These are phyloP conservation scores for Hydractinia echinata DNA, from an alignment of 30 jellyfish, hydroid and myxozoan species.

Conservation along the genomic window DNA sequence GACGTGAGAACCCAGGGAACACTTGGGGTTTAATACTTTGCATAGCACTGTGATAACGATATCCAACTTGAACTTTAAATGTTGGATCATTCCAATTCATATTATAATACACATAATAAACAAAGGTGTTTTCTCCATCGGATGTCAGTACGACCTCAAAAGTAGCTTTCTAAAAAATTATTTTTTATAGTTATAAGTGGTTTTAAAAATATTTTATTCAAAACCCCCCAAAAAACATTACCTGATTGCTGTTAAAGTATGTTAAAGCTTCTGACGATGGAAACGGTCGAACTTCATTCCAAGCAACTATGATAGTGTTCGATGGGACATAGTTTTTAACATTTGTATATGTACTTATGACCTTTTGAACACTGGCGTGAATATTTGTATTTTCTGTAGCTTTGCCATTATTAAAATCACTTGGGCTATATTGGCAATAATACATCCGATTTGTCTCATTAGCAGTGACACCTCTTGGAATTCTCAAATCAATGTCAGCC, in stretches of 20 bases:
- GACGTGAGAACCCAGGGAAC: background rate
- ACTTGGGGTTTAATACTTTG: background rate
- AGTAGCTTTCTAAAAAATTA: conserved; percentile 11
- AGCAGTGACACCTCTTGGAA: background rate
- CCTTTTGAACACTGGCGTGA: background rate
- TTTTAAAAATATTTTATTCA: no score
- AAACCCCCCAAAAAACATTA: background rate
- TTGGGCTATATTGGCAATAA: background rate
- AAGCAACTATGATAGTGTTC: background rate
- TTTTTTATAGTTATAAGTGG: no score
- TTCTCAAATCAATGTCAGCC: conserved; percentile 4
- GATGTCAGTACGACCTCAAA: conserved; percentile 20
- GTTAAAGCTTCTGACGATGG: conserved; percentile 1
- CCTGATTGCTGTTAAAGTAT: background rate
- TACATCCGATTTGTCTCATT: background rate
- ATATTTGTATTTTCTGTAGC: background rate
- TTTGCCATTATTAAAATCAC: background rate
- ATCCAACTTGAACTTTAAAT: conserved; percentile 16
- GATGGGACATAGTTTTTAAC: background rate
- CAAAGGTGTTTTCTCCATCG: conserved; percentile 25
- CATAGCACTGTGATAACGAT: background rate
- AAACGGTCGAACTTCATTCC: conserved; percentile 9
- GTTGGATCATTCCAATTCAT: conserved; percentile 12
- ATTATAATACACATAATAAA: conserved; percentile 5
- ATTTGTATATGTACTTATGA: background rate